Evolutionary conservation across 2,113 vertebrate genomes (phyloP).

Genomic region (Brevimyrus niger): DNA sequence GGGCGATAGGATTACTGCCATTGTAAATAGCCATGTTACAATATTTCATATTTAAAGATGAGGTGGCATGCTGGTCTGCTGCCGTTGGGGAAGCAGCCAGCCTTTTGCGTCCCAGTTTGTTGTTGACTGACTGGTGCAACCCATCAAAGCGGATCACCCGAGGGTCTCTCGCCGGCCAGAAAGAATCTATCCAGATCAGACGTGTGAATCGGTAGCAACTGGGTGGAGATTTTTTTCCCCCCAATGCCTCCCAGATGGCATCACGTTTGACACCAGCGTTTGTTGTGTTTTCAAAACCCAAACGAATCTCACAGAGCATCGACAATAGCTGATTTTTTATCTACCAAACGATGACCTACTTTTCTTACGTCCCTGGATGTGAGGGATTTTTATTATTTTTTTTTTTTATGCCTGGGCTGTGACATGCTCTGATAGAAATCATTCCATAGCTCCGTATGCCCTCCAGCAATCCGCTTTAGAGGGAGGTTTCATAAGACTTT

Average conservation of each 20-base stretch:
- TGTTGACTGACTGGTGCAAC: background rate
- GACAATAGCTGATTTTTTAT: background rate
- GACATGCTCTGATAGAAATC: background rate
- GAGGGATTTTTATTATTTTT: background rate
- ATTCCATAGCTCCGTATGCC: background rate
- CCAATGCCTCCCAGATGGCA: background rate
- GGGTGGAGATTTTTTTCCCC: background rate
- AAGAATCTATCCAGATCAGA: background rate
- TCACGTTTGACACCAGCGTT: background rate
- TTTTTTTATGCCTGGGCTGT: background rate
- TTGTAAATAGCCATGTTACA: constrained; percentile 53
- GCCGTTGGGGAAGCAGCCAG: background rate
- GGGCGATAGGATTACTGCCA: constrained; percentile 66
- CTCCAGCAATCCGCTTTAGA: background rate
- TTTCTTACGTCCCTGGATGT: background rate
- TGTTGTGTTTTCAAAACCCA: background rate
- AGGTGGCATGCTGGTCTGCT: background rate
- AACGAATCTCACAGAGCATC: background rate
- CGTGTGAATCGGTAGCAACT: background rate
- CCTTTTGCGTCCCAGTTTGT: background rate
- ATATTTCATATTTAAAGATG: constrained; percentile 42
- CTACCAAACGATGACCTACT: background rate
- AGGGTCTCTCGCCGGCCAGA: background rate
- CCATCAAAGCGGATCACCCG: background rate
- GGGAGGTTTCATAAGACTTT: background rate